Evolutionary conservation across 2,113 vertebrate genomes (phyloP), one percentile per base, ranked within the genome.

Genomic region (Natator depressus): DNA sequence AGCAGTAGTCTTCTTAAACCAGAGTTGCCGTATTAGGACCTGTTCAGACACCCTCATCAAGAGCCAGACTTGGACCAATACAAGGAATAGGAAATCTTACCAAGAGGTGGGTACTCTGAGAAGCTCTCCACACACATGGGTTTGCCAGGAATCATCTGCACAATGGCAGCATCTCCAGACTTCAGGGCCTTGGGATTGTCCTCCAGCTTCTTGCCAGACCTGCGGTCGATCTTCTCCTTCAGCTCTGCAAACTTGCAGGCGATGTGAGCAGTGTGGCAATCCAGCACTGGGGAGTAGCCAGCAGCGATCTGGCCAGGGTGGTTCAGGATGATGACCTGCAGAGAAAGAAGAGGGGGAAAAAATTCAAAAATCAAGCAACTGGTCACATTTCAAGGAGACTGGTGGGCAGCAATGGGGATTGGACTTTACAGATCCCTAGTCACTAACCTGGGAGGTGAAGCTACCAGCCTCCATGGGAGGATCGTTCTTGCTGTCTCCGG

Each of bases 181-280:
- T 99, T 99, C 42, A 99, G 96, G 27, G 93, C 95, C 95, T 98
- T 98, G 92, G 98, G 97, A 86, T 98, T 98, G 80, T 98, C 98
- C 94, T 99, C 98, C 72, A 99, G 96, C 96, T 98, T 98, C 97
- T 99, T 99, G 84, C 98, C 99, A 29, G 98, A 99, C 94, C 98
- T 98, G 50, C 98, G 98, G 91, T 99, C 99, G 3, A 99, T 98
- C 95, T 99, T 98, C 97, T 98, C 98, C 93, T 98, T 98, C n/a
- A 99, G 97, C 94, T 98, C 97, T 4, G 95, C 95, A 97, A 98
- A 97, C 95, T 98, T 99, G 97, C 98, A 99, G 96, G 99, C 98
- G 11, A 99, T 98, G 88, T 98, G 98, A 91, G 98, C 98, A 0
- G 97, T 98, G 85, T 98, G 98, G 91, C 98, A 99, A 55, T 98